Base-by-base conservation (phyloP, 2,113 vertebrate genomes). In the Ictalurus furcatus region DNA sequence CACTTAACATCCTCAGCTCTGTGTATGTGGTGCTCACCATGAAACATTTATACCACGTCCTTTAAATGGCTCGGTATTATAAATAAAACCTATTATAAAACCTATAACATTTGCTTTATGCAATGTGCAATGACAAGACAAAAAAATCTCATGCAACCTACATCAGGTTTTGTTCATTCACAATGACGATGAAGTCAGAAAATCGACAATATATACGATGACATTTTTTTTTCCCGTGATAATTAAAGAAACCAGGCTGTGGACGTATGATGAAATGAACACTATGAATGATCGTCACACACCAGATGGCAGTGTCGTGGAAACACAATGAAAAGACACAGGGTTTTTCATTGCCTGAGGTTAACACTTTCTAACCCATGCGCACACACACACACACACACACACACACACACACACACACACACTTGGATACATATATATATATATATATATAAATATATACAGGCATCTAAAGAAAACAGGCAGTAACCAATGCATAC, bases 401-500 rank as follows among this genome's bases (percentile, higher is more conserved):
- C 85, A 84, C 52, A 90, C 61, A 89, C 67, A 92, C 25, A 30
- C 25, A 84, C 59, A 85, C 59, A 85, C 54, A 82, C 56, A 52
- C 12, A 30, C 14, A 34, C 34, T 34, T 34, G 34, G 34, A 34
- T 34, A 34, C 34, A 34, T 34, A 40, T 4, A 40, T 40, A 40
- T 40, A 86, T 28, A 71, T 34, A 83, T 52, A 84, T 56, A 74
- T 63, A 65, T 30, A 65, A 63, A 65, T 40, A 65, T 30, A 69
- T 28, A 84, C 54, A 86, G 63, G 84, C 63, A 81, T 44, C 71
- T 56, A 86, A 30, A 74, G 59, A 63, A 90, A 88, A 87, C 76
- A 90, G 89, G 82, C 84, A 91, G 78, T 91, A 93, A 94, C 94
- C 95, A 92, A 94, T 94, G 90, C 95, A 94, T 99, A 99, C 98